phyloP scores from a whole-genome alignment of 2,888 invertebrate genomes.

The Amphipyra berbera region DNA sequence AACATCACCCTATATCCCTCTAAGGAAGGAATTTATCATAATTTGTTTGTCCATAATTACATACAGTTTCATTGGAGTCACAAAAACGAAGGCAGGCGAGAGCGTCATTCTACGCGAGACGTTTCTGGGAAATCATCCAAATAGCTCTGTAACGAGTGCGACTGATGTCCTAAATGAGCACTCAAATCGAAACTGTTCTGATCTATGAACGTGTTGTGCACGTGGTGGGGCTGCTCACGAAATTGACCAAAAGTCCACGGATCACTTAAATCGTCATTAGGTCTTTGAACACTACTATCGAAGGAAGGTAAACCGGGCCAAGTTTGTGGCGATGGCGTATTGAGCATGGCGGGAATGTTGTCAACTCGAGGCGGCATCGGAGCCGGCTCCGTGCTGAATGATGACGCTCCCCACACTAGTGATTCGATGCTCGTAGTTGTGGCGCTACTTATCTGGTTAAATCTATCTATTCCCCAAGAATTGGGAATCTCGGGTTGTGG shows the following conservation, averaged over 20 bases:
- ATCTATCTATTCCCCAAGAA: slow-evolving; percentile 79
- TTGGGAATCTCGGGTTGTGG: slow-evolving; percentile 72
- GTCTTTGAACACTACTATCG: slow-evolving; percentile 70
- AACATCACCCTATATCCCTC: slow-evolving; percentile 68
- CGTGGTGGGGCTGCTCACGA: slow-evolving; percentile 80
- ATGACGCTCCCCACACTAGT: slow-evolving; percentile 77
- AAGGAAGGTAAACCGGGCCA: slow-evolving; percentile 80
- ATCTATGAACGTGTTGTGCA: slow-evolving; percentile 82
- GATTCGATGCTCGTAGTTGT: slow-evolving; percentile 75
- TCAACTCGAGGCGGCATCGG: slow-evolving; percentile 66
- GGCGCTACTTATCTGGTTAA: slow-evolving; percentile 68
- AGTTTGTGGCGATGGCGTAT: slow-evolving; percentile 77
- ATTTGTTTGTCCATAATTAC: slow-evolving; percentile 58
- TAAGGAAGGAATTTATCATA: slow-evolving; percentile 48
- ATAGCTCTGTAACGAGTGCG: slow-evolving; percentile 75
- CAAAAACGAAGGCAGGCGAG: slow-evolving; percentile 47
- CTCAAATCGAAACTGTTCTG: slow-evolving; percentile 82
- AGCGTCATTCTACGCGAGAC: slow-evolving; percentile 84
- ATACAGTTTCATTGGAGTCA: slow-evolving; percentile 51
- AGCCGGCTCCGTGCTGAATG: slow-evolving; percentile 67
- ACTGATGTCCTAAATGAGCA: slow-evolving; percentile 71
- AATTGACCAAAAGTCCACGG: slow-evolving; percentile 84
- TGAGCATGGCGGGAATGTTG: slow-evolving; percentile 72
- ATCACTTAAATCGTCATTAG: slow-evolving; percentile 73
- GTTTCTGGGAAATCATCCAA: slow-evolving; percentile 82